Evolutionary conservation across 2,113 vertebrate genomes (phyloP).

Genomic region (Triplophysa dalaica): DNA sequence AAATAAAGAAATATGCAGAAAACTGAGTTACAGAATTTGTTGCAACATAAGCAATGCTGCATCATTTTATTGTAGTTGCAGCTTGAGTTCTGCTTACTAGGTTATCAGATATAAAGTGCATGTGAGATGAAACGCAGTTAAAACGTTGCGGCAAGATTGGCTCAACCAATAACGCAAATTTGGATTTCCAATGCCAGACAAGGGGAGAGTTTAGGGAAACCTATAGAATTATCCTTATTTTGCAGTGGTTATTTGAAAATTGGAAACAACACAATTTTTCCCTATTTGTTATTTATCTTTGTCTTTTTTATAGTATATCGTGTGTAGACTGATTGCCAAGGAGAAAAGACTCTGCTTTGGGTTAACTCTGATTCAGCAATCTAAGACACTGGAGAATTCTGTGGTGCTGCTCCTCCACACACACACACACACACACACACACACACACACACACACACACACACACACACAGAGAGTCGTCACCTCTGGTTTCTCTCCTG

Average conservation of each 20-base stretch:
- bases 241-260: too few relatives aligned
- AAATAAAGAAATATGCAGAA: too few relatives aligned
- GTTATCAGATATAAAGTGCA: not conserved
- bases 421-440: too few relatives aligned
- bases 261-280: too few relatives aligned
- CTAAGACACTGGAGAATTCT: constrained; percentile 21
- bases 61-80: not conserved
- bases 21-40: not conserved
- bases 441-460: too few relatives aligned
- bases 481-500: constrained; percentile 23
- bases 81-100: not conserved
- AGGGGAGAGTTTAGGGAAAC: too few relatives aligned
- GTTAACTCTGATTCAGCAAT: constrained; percentile 38
- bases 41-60: not conserved
- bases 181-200: too few relatives aligned
- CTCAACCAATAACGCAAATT: too few relatives aligned
- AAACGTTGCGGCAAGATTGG: too few relatives aligned
- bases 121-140: too few relatives aligned
- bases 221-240: too few relatives aligned
- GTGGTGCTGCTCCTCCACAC: not conserved
- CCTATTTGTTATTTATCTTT: too few relatives aligned
- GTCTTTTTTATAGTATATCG: not conserved
- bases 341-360: constrained; percentile 25
- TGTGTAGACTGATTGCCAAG: not conserved
- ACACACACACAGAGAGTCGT: not conserved